A percentile compares a stretch with the other conserved stretches of the same genome.
Conservation (phyloP, 2,888 invertebrate genomes). For the Drosophila rubida region DNA sequence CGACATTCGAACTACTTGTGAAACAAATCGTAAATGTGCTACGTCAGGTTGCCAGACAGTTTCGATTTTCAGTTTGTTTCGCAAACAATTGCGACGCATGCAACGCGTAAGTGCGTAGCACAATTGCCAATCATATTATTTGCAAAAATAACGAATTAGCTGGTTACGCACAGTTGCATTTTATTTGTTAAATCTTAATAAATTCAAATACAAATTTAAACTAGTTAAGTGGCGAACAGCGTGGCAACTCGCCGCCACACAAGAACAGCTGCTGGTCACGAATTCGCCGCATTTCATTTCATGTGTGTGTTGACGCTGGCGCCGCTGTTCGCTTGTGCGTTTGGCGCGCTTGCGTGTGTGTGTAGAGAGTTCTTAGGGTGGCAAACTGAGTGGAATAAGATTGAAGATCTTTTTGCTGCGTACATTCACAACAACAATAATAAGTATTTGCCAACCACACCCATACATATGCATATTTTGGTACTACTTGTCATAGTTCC, state of each 20-base stretch:
- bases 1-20: conserved; percentile 2
- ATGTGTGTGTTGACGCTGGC: not conserved
- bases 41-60: conserved; percentile 33
- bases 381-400: not conserved
- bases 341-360: conserved; percentile 37
- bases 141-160: too few species aligned
- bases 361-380: conserved; percentile 25
- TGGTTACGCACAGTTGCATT: too few species aligned
- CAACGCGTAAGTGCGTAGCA: too few species aligned
- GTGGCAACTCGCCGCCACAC: conserved; percentile 29
- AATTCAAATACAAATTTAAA: too few species aligned
- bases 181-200: too few species aligned
- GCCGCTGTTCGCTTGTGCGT: conserved; percentile 1
- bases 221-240: not conserved
- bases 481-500: too few species aligned
- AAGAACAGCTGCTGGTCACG: conserved; percentile 13
- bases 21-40: not conserved
- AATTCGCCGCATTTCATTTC: conserved; percentile 16
- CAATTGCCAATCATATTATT: not conserved
- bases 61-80: not conserved
- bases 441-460: not conserved
- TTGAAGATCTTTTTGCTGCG: conserved; percentile 26
- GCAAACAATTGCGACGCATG: not conserved
- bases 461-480: too few species aligned
- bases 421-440: not conserved